Conservation (phyloP, 2,797 vertebrate species). For the Thamnophis elegans region DNA sequence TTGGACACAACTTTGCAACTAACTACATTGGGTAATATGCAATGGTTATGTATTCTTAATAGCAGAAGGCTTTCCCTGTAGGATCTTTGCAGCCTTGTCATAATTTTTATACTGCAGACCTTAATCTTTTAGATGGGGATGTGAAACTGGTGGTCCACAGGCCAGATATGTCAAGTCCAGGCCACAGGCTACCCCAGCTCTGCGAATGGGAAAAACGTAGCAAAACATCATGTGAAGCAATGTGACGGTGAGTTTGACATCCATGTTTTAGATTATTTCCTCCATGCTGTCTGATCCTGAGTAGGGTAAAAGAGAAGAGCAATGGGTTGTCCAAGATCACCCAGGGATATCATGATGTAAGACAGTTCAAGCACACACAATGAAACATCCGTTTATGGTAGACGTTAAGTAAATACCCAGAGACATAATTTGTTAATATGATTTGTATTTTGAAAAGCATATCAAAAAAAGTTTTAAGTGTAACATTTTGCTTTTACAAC, state of each 20-base stretch:
- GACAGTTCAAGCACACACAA: neutral
- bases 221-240: too few species aligned
- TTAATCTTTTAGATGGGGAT: neutral
- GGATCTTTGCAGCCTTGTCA: neutral
- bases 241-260: too few species aligned
- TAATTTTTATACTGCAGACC: neutral
- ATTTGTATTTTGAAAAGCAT: slow-evolving; percentile 79
- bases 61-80: neutral
- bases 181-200: too few species aligned
- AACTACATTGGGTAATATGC: too few species aligned
- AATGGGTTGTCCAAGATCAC: neutral
- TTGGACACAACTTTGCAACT: too few species aligned
- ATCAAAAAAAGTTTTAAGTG: slow-evolving; percentile 75
- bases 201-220: too few species aligned
- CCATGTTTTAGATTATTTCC: neutral
- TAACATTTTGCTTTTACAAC: slow-evolving; percentile 73
- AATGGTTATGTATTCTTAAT: too few species aligned
- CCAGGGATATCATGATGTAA: neutral
- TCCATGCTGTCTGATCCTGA: neutral
- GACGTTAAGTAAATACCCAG: slow-evolving; percentile 38
- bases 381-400: neutral
- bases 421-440: slow-evolving; percentile 62
- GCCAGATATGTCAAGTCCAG: too few species aligned
- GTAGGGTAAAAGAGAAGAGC: neutral
- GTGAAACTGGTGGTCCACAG: too few species aligned